Evolutionary conservation across 2,888 invertebrate genomes (phyloP), one percentile per base, ranked within the genome.

Genomic region (Patella caerulea): DNA sequence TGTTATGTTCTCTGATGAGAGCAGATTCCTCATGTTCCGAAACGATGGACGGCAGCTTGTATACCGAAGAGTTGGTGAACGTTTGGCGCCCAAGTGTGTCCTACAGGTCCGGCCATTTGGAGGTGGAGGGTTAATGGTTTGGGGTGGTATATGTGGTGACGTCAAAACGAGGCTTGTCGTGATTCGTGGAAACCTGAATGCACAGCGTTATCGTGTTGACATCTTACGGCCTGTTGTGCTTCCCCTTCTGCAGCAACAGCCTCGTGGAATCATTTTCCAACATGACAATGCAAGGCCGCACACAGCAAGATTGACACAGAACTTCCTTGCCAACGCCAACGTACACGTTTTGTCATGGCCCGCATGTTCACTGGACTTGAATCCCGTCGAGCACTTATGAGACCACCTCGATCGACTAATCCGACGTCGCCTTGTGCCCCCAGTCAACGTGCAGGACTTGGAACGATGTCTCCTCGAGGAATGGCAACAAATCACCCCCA

Each of bases 121-220:
- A 59, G 59, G 59, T 59, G 59, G 17, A 59, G 59, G 59, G 59
- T 59, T 59, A 59, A 59, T 59, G 59, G 12, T 59, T 59, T 59
- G 59, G 59, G 59, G 59, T 59, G 59, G 59, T 15, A 59, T 59
- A 59, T 59, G 59, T 15, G 59, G 59, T 59, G 59, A 59, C 59
- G 59, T 59, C 59, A 59, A 59, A 59, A 59, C 59, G 59, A 59
- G 59, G 59, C 59, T 59, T 59, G 59, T 59, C 59, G 59, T 59
- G 14, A 59, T 59, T 59, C 17, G 59, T 59, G 59, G 7, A 59
- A 59, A 59, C 59, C 59, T 59, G 59, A 59, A 59, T 59, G 59
- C 59, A 59, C 59, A 59, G 59, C 59, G 59, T 59, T 59, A 59
- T 59, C 9, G 17, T 15, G 59, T n/a, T 59, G 59, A 59, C 0